phyloP scores from a whole-genome alignment of 2,113 vertebrate species.

The Eulacestoma nigropectus region DNA sequence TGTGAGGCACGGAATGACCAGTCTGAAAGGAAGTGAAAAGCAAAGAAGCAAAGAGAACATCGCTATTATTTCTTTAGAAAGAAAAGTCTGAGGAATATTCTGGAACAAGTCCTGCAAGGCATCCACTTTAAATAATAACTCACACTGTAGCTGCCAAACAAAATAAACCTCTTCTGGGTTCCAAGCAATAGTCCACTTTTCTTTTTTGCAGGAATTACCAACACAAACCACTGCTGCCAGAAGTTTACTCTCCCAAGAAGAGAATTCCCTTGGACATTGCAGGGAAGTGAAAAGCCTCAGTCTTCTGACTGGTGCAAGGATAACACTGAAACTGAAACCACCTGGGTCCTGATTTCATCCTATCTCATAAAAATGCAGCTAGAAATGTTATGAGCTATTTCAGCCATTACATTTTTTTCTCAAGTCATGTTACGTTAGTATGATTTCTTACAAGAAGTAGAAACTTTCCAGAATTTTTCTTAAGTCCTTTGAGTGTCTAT shows the following conservation, averaged over 20 bases:
- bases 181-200: background rate
- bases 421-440: background rate
- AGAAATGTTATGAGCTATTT: background rate
- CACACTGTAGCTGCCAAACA: background rate
- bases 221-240: background rate
- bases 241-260: background rate
- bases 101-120: background rate
- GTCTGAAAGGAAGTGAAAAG: background rate
- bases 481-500: background rate
- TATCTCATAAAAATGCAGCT: background rate
- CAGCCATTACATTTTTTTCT: background rate
- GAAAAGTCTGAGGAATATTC: background rate
- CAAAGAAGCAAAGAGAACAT: background rate
- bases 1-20: background rate
- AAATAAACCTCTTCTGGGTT: background rate
- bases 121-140: background rate
- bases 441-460: background rate
- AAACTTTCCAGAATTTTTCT: background rate
- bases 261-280: background rate
- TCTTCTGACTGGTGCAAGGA: background rate
- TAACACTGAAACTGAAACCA: background rate
- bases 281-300: background rate
- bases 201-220: background rate
- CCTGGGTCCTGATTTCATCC: background rate
- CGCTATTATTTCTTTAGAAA: background rate